A percentile compares a stretch with the other conserved stretches of the same genome.
phyloP scores from a whole-genome alignment of 1,140 invertebrate species.

The Holotrichia oblita region DNA sequence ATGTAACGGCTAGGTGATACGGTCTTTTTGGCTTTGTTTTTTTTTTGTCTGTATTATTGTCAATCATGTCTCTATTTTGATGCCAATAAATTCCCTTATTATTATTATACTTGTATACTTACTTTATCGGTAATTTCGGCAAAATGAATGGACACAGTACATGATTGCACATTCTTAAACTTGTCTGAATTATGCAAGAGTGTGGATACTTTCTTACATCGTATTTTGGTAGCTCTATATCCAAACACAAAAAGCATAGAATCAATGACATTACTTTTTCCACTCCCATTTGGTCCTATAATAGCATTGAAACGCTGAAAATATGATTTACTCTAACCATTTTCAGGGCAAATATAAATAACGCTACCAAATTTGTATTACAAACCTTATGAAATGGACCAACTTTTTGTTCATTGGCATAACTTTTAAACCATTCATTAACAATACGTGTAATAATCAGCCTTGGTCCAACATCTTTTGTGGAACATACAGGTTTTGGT shows the following conservation, averaged over 20 bases:
- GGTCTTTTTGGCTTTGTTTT: no score
- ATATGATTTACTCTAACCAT: constrained; percentile 38
- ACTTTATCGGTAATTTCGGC: constrained; percentile 85
- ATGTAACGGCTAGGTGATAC: no score
- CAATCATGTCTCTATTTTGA: no score
- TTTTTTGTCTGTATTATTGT: no score
- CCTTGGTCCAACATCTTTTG: constrained; percentile 77
- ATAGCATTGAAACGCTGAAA: constrained; percentile 94
- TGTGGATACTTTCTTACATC: constrained; percentile 94
- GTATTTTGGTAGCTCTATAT: constrained; percentile 93
- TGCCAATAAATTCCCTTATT: no score
- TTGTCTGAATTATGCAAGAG: constrained; percentile 95
- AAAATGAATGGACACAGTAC: constrained; percentile 93
- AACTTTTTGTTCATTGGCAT: constrained; percentile 81
- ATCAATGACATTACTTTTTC: constrained; percentile 99
- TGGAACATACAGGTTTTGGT: constrained; percentile 73
- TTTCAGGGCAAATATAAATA: constrained; percentile 15
- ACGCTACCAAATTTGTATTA: background rate
- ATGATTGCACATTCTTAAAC: constrained; percentile 79
- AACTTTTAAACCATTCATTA: constrained; percentile 98
- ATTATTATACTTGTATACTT: constrained; percentile 30
- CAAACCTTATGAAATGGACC: constrained; percentile 87
- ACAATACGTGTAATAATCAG: constrained; percentile 93
- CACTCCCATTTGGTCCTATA: constrained; percentile 99
- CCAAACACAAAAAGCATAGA: constrained; percentile 99